Conservation (phyloP, 2,113 vertebrate genomes). For the Camelus bactrianus region DNA sequence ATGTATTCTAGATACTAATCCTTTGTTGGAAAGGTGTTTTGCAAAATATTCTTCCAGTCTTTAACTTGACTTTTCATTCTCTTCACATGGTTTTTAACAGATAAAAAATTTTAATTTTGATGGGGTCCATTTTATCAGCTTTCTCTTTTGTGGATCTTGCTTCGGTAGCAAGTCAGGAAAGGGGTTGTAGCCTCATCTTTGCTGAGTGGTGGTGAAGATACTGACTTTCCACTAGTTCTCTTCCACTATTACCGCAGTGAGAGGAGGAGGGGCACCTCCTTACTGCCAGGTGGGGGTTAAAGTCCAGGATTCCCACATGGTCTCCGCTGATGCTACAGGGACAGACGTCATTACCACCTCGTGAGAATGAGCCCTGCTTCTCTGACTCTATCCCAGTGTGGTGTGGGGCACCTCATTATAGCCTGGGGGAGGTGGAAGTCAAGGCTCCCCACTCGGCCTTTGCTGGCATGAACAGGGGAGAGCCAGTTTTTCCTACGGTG, state of each 20-base stretch:
- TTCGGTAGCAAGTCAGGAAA: background rate
- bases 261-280: background rate
- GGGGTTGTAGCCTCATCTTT: background rate
- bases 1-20: background rate
- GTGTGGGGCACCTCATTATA: background rate
- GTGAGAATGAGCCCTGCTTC: background rate
- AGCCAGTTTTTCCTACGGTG: background rate
- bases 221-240: background rate
- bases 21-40: background rate
- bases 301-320: background rate
- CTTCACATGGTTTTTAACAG: background rate
- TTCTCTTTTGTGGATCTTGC: background rate
- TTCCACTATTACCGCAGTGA: background rate
- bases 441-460: background rate
- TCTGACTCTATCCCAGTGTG: background rate
- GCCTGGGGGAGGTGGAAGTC: too few species aligned
- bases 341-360: background rate
- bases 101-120: background rate
- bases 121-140: background rate
- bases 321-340: background rate
- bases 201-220: background rate
- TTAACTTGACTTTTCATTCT: background rate
- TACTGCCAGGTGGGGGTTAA: background rate
- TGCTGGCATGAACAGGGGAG: background rate
- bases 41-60: background rate